A percentile compares a stretch with the other conserved stretches of the same genome.
Conservation (phyloP, 2,888 invertebrate species). For the Pyralis farinalis region DNA sequence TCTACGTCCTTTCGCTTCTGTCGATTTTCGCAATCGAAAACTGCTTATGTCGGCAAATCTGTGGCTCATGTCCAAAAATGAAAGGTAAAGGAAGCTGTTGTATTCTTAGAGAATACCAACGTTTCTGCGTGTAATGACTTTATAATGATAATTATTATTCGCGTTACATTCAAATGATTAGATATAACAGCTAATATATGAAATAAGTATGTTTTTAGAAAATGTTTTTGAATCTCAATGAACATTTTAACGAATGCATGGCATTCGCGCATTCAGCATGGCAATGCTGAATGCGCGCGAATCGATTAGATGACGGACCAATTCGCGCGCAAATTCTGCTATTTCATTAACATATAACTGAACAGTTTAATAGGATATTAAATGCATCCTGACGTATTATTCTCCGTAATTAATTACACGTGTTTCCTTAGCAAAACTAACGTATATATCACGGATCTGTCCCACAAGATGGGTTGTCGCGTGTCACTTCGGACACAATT, state of each 20-base stretch:
- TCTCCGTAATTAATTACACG: conserved; percentile 70
- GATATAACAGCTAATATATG: no score
- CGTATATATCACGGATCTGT: conserved; percentile 74
- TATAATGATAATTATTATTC: conserved; percentile 1
- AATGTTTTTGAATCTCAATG: no score
- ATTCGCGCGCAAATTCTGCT: conserved; percentile 20
- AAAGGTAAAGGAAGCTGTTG: background rate
- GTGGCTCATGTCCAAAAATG: background rate
- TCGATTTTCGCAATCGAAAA: conserved; percentile 38
- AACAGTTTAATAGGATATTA: conserved; percentile 72
- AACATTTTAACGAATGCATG: no score
- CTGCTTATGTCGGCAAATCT: conserved; percentile 4
- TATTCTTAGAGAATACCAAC: background rate
- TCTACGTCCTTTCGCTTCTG: conserved; percentile 38
- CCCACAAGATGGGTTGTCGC: conserved; percentile 72
- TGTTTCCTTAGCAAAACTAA: conserved; percentile 62
- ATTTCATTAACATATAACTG: conserved; percentile 46
- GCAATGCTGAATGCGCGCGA: background rate
- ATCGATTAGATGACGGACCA: background rate
- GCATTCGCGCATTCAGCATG: no score
- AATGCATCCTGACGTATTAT: conserved; percentile 74
- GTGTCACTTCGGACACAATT: conserved; percentile 74
- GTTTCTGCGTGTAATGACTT: background rate
- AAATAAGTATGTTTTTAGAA: no score
- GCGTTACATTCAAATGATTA: background rate